Base-by-base conservation (phyloP, 2,797 vertebrate genomes). In the Glyptemys insculpta region DNA sequence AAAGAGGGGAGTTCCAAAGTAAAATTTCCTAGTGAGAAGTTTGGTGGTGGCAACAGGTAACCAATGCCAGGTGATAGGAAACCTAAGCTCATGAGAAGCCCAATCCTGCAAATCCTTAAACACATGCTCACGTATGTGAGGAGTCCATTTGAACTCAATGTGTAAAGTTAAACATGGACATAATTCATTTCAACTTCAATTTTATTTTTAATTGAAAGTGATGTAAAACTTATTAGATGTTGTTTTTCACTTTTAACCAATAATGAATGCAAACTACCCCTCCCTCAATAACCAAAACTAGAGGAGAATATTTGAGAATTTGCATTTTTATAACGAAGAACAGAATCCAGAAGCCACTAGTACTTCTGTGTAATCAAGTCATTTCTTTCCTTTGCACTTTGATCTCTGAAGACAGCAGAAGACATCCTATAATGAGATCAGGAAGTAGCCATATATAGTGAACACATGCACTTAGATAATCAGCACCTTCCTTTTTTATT, bases 251-350 rank as follows among this genome's bases (percentile, higher is more conserved):
- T 29, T 76, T 76, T 76, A 76, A 44, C 11, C 11, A 74, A 76
- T 47, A 44, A 41, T 9, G 44, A 76, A 44, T 8, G 44, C 12
- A 29, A 29, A 41, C 37, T 23, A 72, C 65, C 5, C 81, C 96
- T 95, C 5, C 81, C 96, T 95, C 92, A 83, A 96, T 96, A 44
- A 80, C 14, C 47, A 81, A 54, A 49, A 81, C 65, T 37, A 72
- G 21, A 72, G n/a, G 65, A 72, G n/a, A 41, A 41, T 37, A 72
- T 72, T 41, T 41, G 11, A 72, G 21, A n/a, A 37, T 19, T 68
- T 68, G 34, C 21, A 72, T 72, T 72, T 72, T 5, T 41, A 41
- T 41, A 41, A 72, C 6, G 4, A 76, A 47, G 72, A 47, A 29
- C 25, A 44, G 44, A 76, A 27, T 21, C 29, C 21, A 54, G 29